A percentile compares a stretch with the other conserved stretches of the same genome.
Evolutionary conservation across 2,113 vertebrate genomes (phyloP).

Genomic region (Platycercus adscitus): DNA sequence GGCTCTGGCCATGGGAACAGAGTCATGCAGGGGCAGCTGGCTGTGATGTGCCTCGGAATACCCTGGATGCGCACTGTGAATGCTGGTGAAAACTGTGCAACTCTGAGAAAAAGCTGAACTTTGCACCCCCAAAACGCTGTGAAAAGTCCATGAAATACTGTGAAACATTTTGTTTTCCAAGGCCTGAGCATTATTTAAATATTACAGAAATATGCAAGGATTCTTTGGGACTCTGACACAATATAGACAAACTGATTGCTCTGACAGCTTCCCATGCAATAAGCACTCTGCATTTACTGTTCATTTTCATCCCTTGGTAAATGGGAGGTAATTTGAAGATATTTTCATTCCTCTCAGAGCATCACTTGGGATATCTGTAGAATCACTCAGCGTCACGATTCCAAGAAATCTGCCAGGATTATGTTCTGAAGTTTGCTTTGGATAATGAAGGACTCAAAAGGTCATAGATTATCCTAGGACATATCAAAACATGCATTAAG

Average conservation of each 20-base stretch:
- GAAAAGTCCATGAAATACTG: neutral
- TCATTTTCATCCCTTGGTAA: constrained; percentile 22
- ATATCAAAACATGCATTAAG: constrained; percentile 52
- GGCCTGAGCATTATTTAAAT: neutral
- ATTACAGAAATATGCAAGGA: neutral
- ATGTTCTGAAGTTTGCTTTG: constrained; percentile 56
- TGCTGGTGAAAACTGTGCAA: neutral
- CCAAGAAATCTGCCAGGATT: constrained; percentile 55
- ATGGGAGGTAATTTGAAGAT: constrained; percentile 31
- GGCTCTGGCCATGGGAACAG: neutral
- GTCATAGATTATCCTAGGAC: constrained; percentile 58
- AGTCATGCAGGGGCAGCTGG: neutral
- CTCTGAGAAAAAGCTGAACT: constrained; percentile 11
- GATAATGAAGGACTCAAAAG: constrained; percentile 41
- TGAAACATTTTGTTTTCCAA: constrained; percentile 27
- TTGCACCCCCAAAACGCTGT: neutral
- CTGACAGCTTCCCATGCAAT: constrained; percentile 21
- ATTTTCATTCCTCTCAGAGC: constrained; percentile 52
- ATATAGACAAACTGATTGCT: neutral
- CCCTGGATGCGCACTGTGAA: neutral
- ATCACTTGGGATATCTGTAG: constrained; percentile 64
- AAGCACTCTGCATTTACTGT: neutral
- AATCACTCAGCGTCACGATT: constrained; percentile 44
- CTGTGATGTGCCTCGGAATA: neutral
- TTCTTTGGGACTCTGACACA: neutral